phyloP scores from a whole-genome alignment of 2,113 vertebrate species.

The Morone saxatilis region DNA sequence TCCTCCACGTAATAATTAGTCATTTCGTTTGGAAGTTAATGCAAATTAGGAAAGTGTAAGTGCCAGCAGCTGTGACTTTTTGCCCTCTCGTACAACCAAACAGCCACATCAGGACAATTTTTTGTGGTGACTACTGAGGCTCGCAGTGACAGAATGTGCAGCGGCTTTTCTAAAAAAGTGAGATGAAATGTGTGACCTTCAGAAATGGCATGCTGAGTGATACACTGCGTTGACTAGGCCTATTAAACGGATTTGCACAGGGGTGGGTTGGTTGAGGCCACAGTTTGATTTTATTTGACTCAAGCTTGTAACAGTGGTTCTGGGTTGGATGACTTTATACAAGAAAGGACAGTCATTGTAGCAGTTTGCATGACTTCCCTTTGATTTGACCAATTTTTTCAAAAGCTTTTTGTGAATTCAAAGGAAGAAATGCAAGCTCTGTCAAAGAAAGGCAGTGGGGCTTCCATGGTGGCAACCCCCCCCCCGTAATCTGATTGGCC shows the following conservation, averaged over 20 bases:
- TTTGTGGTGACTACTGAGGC: conserved; percentile 23
- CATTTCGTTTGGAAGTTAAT: conserved; percentile 33
- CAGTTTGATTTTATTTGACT: conserved; percentile 20
- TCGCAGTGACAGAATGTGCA: not conserved
- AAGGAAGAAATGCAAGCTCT: not conserved
- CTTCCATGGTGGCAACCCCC: no score
- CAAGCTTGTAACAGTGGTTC: conserved; percentile 1
- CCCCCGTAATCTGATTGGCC: no score
- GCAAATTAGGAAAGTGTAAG: conserved; percentile 52
- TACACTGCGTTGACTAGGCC: not conserved
- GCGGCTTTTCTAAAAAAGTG: not conserved
- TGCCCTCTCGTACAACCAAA: conserved; percentile 25
- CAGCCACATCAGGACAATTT: not conserved
- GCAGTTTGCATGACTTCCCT: not conserved
- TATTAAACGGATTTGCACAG: conserved; percentile 1
- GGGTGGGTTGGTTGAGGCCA: not conserved
- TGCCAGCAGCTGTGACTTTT: conserved; percentile 60
- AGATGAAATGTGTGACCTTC: conserved; percentile 26
- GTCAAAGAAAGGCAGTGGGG: no score
- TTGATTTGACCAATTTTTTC: not conserved
- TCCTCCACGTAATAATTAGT: conserved; percentile 35
- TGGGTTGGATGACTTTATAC: not conserved
- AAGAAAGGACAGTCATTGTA: not conserved
- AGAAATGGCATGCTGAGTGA: conserved; percentile 18
- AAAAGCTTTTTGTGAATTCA: not conserved